Evolutionary conservation across 2,113 vertebrate species (phyloP).

Genomic region (Menura novaehollandiae): DNA sequence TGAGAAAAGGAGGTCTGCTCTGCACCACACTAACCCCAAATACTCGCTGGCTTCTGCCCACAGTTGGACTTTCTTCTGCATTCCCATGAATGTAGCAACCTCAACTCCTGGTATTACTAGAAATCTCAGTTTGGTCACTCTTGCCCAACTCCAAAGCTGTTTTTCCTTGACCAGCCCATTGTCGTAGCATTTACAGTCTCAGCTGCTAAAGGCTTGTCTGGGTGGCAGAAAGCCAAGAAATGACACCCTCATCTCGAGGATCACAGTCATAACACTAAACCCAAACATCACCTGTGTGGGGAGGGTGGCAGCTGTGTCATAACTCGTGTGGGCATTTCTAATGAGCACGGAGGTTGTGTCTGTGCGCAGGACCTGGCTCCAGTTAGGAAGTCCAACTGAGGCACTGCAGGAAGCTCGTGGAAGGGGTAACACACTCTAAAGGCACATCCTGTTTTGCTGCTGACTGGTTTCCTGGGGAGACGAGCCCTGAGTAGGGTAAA

Average conservation of each 20-base stretch:
- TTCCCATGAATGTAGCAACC: not conserved
- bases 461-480: constrained; percentile 17
- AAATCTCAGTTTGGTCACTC: constrained; percentile 20
- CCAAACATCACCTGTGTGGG: not conserved
- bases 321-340: not conserved
- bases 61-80: not conserved
- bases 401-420: not conserved
- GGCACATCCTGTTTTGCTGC: not conserved
- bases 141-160: constrained; percentile 18
- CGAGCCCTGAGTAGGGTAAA: not conserved
- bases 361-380: not conserved
- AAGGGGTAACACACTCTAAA: not conserved
- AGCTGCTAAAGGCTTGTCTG: not conserved
- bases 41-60: not conserved
- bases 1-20: not conserved
- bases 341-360: not conserved
- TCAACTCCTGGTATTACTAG: constrained; percentile 1
- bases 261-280: not conserved
- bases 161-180: not conserved
- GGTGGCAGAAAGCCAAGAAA: constrained; percentile 45
- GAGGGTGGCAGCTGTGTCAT: not conserved
- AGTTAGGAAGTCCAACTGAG: not conserved
- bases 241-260: constrained; percentile 5
- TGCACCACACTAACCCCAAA: not conserved
- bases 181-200: not conserved